Conservation (phyloP, 1,140 invertebrate genomes). For the Bombus confusus region DNA sequence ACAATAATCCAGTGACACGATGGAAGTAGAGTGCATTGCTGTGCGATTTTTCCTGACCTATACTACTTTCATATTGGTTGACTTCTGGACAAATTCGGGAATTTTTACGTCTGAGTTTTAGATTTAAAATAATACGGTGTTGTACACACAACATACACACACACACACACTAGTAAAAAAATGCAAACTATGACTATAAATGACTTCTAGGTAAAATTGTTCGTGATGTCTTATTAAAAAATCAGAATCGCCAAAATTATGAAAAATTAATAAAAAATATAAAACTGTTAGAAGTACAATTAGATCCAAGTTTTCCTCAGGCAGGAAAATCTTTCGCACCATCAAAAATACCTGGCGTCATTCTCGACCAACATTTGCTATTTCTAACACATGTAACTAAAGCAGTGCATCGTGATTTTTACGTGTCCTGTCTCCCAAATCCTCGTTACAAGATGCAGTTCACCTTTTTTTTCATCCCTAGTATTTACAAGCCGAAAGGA, state of each 20-base stretch:
- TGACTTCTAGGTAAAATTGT: background rate
- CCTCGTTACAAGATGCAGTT: slow-evolving; percentile 38
- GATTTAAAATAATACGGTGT: background rate
- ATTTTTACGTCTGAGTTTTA: background rate
- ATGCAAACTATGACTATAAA: background rate
- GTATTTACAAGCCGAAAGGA: slow-evolving; percentile 43
- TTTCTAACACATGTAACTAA: background rate
- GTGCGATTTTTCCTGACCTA: slow-evolving; percentile 34
- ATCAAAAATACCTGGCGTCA: background rate
- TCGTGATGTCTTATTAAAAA: background rate
- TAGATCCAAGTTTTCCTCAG: background rate
- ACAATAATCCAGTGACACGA: slow-evolving; percentile 56
- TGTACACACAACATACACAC: too few relatives aligned
- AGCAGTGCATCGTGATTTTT: background rate
- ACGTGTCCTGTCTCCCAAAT: background rate
- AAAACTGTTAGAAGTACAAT: background rate
- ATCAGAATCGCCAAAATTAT: background rate
- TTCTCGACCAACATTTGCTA: background rate
- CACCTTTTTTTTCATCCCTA: slow-evolving; percentile 23
- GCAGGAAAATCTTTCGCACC: background rate
- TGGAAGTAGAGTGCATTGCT: slow-evolving; percentile 8
- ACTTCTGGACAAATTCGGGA: background rate
- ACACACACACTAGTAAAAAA: too few relatives aligned
- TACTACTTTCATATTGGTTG: background rate
- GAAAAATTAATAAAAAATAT: background rate